A percentile compares a stretch with the other conserved stretches of the same genome.
Conservation (phyloP, 2,797 vertebrate genomes). For the Sphaeramia orbicularis region DNA sequence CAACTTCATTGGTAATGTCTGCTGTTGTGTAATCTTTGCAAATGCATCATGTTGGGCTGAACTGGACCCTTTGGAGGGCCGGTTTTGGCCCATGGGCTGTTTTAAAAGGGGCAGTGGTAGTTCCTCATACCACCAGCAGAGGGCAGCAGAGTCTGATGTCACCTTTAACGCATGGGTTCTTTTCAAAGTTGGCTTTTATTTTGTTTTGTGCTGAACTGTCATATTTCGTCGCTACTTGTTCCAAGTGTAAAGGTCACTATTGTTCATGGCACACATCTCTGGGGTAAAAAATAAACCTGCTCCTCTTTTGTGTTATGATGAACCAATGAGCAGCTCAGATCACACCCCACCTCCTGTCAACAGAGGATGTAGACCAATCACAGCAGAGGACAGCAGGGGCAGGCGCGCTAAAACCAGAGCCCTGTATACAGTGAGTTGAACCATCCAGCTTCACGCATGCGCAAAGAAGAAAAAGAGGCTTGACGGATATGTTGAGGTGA, state of each 20-base stretch:
- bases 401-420: neutral
- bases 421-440: neutral
- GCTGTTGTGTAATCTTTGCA: too few species aligned
- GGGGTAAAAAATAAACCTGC: accelerated
- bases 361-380: slow-evolving; percentile 46
- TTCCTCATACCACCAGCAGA: slow-evolving; percentile 14
- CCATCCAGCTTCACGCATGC: too few species aligned
- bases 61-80: too few species aligned
- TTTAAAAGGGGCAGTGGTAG: neutral
- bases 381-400: neutral
- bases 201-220: neutral
- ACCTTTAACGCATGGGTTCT: accelerated
- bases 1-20: too few species aligned
- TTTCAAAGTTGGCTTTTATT: neutral
- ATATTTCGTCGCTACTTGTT: accelerated
- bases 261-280: accelerated
- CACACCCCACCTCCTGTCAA: slow-evolving; percentile 41
- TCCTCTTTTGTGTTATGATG: slow-evolving; percentile 14
- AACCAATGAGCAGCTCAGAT: slow-evolving; percentile 55
- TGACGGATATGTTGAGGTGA: too few species aligned
- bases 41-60: too few species aligned
- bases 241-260: neutral
- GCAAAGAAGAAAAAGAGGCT: too few species aligned
- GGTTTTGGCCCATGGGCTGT: neutral
- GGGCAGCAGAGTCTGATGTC: slow-evolving; percentile 43